Evolutionary conservation across 2,113 vertebrate genomes (phyloP), one percentile per base, ranked within the genome.

Genomic region (Vulpes vulpes): DNA sequence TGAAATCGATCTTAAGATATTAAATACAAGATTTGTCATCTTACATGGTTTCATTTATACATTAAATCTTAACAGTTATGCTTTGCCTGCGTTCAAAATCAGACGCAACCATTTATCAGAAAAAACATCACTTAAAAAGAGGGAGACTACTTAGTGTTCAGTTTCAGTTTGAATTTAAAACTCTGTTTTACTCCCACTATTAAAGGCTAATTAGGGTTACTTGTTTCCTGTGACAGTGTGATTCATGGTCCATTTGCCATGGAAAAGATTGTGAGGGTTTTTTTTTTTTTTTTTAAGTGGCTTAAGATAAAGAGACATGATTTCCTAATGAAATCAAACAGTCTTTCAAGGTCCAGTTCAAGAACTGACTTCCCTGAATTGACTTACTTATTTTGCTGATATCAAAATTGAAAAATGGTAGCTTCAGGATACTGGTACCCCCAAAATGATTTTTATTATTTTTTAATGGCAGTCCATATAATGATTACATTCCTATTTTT

Each of bases 161-260:
- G 83, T 96, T 86, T 95, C 35, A 62, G 59, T 84, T 71, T 73
- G 64, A 91, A 94, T 94, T 74, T 79, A 94, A 89, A 95, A 80
- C 19, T 57, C 49, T 60, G 10, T 22, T 95, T 79, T 95, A 67
- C 11, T 81, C 14, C 9, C 78, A 35, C 60, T 69, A 25, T 80
- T 59, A 60, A 88, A 95, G 32, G 22, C 35, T 84, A 81, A 53
- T 92, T 60, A 62, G n/a, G 14, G 55, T 49, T 64, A 35, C 43
- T 30, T 60, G 38, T 80, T 96, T 91, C 57, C 43, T 81, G 16
- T 88, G 38, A 69, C 35, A 69, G 14, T 85, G 22, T 88, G 35
- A 88, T 81, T 93, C 62, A 67, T 78, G 20, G n/a, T 93, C 12
- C 14, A 57, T 74, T 97, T 96, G 95, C 64, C 32, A 8, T 73